These are phyloP conservation scores for Nezara viridula DNA, from an alignment of 2,888 invertebrate genomes.

Conservation along the genomic window DNA sequence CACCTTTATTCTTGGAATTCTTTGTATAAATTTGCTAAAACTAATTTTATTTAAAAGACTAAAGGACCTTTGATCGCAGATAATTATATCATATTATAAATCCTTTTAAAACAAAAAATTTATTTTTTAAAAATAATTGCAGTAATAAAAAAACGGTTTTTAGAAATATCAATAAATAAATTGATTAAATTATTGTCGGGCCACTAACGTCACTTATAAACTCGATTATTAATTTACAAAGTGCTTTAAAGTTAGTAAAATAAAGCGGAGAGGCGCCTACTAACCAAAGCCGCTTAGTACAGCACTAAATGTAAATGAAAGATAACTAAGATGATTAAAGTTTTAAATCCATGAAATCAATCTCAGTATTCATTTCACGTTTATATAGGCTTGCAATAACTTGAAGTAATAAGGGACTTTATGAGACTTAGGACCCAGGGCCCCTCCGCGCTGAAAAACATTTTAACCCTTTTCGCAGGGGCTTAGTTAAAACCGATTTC, in stretches of 20 bases:
- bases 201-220: background rate
- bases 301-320: background rate
- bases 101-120: too few relatives aligned
- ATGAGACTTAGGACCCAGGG: background rate
- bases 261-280: background rate
- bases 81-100: too few relatives aligned
- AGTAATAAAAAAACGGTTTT: too few relatives aligned
- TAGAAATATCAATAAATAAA: too few relatives aligned
- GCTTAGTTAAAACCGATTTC: background rate
- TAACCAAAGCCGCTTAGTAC: background rate
- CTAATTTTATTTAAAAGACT: too few relatives aligned
- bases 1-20: too few relatives aligned
- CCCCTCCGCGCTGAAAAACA: background rate
- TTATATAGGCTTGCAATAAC: background rate
- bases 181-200: too few relatives aligned
- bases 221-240: background rate
- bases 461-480: background rate
- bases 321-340: background rate
- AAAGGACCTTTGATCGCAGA: too few relatives aligned
- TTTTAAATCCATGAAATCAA: conserved; percentile 2
- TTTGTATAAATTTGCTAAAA: too few relatives aligned
- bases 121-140: too few relatives aligned
- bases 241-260: background rate
- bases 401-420: background rate
- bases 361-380: background rate